Base-by-base conservation (phyloP, 2,888 invertebrate genomes). In the Chaetogeoica ovagalla region DNA sequence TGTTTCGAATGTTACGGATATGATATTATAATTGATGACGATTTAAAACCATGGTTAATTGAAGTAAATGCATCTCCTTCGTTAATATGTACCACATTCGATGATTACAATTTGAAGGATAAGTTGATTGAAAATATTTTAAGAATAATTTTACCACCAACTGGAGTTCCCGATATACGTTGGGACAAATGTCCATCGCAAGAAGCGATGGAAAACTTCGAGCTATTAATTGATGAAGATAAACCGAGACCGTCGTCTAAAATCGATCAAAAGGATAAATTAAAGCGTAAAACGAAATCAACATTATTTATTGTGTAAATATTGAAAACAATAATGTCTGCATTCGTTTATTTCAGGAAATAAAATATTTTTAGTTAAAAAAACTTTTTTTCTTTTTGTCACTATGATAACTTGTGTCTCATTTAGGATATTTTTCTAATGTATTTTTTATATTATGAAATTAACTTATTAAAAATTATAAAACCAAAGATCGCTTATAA, bases 11-110 rank as follows among this genome's bases (percentile, higher is more conserved):
- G 96, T 85, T 98, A 97, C 85, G 97, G 97, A 62, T 97, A 95
- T 86, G 97, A 97, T 85, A 96, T 97, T 74, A 97, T 97, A 84
- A 96, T 97, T 84, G 97, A 97, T 86, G 94, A 96, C 85, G 92
- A 93, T 85, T 87, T 97, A 52, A 97, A 97, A 86, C 97, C 97
- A 0, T 97, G 96, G 96, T 87, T 96, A 17, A 93, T 96, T 75
- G 96, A 96, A 88, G 95, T 95, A n/a, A 97, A 97, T 86, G 96
- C 97, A 1, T 97, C 97, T 0, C 97, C 97, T 0, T 96, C 97
- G 0, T 87, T 97, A 82, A 94, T 96, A 1, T 95, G 97, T 0
- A 98, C 97, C 0, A 98, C 97, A 0, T 94, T 94, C 0, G 96
- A 95, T 85, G 97, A 98, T 87, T 89, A 96, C 84, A 96, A 96